phyloP scores from a whole-genome alignment of 2,888 invertebrate species.

The Bimastos eiseni region DNA sequence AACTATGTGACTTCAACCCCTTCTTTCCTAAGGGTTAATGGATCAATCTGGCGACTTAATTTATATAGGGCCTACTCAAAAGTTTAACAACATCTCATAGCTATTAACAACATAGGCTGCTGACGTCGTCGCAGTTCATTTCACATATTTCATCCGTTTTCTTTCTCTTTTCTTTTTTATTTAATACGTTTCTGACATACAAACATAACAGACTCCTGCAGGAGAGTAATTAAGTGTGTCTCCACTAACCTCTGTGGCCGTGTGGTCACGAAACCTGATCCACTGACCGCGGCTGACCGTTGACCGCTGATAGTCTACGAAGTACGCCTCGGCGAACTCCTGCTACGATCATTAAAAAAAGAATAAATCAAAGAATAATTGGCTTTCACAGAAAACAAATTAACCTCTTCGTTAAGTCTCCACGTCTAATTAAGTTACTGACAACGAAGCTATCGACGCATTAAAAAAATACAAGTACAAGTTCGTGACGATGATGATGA shows the following conservation, averaged over 20 bases:
- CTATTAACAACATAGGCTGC: too few relatives aligned
- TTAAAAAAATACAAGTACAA: too few relatives aligned
- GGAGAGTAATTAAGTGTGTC: background rate
- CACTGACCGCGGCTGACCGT: background rate
- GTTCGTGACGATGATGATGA: too few relatives aligned
- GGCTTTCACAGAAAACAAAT: background rate
- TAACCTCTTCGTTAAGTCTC: background rate
- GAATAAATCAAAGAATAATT: background rate
- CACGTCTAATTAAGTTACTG: background rate
- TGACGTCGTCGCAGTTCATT: too few relatives aligned
- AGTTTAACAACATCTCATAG: too few relatives aligned
- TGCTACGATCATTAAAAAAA: background rate
- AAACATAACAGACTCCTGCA: background rate
- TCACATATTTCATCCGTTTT: too few relatives aligned
- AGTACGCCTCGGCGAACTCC: constrained; percentile 20
- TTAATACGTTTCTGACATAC: too few relatives aligned
- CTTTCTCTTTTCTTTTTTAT: too few relatives aligned
- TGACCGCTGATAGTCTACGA: background rate
- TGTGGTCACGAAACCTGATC: background rate
- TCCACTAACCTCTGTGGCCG: background rate
- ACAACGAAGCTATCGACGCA: background rate
- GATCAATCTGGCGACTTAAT: too few relatives aligned
- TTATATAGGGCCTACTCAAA: too few relatives aligned
- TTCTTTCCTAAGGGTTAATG: too few relatives aligned
- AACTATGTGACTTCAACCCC: too few relatives aligned